These are phyloP conservation scores for Acromyrmex heyeri DNA, from an alignment of 1,140 invertebrate species.

Conservation along the genomic window DNA sequence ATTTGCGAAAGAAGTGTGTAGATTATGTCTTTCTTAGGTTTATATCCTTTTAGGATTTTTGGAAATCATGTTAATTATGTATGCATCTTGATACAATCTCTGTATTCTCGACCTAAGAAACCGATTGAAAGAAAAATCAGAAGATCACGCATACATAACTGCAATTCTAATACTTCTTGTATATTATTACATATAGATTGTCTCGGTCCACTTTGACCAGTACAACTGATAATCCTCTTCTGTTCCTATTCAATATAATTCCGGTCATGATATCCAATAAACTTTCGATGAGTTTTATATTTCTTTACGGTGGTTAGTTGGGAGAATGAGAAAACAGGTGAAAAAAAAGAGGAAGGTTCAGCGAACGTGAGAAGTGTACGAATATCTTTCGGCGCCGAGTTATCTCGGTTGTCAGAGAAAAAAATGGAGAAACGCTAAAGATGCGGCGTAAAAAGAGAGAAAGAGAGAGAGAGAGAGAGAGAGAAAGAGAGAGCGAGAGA, in stretches of 20 bases:
- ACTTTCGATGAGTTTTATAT: slow-evolving; percentile 23
- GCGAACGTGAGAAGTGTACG: slow-evolving; percentile 49
- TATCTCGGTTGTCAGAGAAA: slow-evolving; percentile 14
- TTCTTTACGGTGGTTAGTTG: slow-evolving; percentile 23
- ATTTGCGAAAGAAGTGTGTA: background rate
- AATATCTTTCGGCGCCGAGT: slow-evolving; percentile 30
- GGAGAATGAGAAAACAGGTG: background rate
- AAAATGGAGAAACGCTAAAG: slow-evolving; percentile 42
- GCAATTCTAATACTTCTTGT: background rate
- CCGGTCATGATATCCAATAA: slow-evolving; percentile 5
- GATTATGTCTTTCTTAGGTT: background rate
- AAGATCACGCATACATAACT: background rate
- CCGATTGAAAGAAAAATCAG: background rate
- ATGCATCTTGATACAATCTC: background rate
- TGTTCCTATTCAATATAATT: slow-evolving; percentile 19
- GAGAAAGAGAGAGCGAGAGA: background rate
- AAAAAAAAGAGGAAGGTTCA: slow-evolving; percentile 17
- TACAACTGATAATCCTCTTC: slow-evolving; percentile 20
- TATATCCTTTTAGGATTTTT: background rate
- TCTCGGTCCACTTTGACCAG: background rate
- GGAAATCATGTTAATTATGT: background rate
- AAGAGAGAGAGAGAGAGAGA: background rate
- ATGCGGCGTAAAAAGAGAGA: background rate
- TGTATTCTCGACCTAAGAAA: background rate
- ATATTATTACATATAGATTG: background rate